Evolutionary conservation across 2,113 vertebrate genomes (phyloP), one percentile per base, ranked within the genome.

Genomic region (Chlamydotis undulata): DNA sequence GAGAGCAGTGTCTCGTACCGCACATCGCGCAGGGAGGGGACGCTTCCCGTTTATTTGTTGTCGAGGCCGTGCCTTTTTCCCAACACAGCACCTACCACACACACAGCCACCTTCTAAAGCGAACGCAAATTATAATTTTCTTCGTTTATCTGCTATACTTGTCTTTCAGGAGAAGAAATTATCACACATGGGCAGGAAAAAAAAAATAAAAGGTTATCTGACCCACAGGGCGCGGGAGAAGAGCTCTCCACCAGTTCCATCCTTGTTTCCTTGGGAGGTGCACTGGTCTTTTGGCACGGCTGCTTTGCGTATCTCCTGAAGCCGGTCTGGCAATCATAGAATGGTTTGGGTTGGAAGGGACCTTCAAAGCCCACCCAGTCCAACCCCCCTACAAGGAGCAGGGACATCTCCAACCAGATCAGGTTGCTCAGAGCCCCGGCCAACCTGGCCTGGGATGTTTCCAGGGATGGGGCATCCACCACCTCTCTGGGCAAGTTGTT

Each of bases 21-120:
- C n/a, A 24, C 39, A 29, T 19, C 7, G 4, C 0, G 1, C 71
- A 79, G 65, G 21, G 73, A 70, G 19, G 47, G 56, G 61, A 25
- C 21, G 21, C 31, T 76, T 10, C 81, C 74, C 5, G 0, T 16
- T 41, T 14, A 3, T n/a, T 50, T 50, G 10, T 6, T 2, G n/a
- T 15, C n/a, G 41, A 18, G 70, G 50, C 45, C 9, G n/a, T 9
- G 37, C 15, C 26, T 35, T n/a, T 29, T 9, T 26, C 87, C 67
- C 74, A 37, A 2, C 35, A 16, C 50, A 61, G 60, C 31, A 15
- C 71, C 68, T 1, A 6, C 41, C 75, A 7, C 41, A 5, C 13
- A 37, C 21, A n/a, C 1, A 39, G 69, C 14, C 35, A 3, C 41
- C 21, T n/a, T 2, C 16, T 1, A 6, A 45, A 78, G 7, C 0